These are phyloP conservation scores for Zonitis immaculata DNA, from an alignment of 2,888 invertebrate species.

Conservation along the genomic window DNA sequence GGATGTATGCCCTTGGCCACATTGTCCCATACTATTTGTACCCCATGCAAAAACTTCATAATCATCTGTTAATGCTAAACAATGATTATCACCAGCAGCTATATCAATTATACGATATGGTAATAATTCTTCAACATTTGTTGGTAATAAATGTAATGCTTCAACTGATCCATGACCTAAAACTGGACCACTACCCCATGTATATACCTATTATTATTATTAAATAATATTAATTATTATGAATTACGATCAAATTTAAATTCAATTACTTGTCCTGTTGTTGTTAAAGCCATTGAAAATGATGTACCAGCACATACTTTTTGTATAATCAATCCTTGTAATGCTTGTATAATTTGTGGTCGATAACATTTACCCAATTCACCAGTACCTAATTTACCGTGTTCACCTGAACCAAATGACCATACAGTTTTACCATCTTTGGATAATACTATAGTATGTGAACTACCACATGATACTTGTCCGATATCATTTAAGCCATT, in stretches of 20 bases:
- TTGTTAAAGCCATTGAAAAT: slow-evolving; percentile 53
- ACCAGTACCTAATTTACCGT: slow-evolving; percentile 53
- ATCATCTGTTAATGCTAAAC: slow-evolving; percentile 56
- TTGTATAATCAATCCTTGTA: slow-evolving; percentile 54
- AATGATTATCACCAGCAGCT: slow-evolving; percentile 59
- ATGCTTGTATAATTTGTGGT: slow-evolving; percentile 57
- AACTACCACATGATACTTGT: slow-evolving; percentile 54
- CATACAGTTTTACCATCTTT: slow-evolving; percentile 54
- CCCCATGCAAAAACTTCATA: slow-evolving; percentile 57
- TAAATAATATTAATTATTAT: too few relatives aligned
- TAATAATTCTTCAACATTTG: slow-evolving; percentile 53
- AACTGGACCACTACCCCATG: slow-evolving; percentile 60
- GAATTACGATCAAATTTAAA: slow-evolving; percentile 4
- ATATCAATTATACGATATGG: slow-evolving; percentile 55
- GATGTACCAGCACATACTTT: slow-evolving; percentile 56
- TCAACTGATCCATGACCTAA: slow-evolving; percentile 57
- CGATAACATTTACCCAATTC: slow-evolving; percentile 49
- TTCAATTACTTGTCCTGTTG: slow-evolving; percentile 46
- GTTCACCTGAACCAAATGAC: slow-evolving; percentile 56
- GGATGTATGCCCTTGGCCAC: slow-evolving; percentile 58
- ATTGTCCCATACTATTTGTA: slow-evolving; percentile 62
- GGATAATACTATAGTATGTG: slow-evolving; percentile 54
- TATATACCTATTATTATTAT: slow-evolving; percentile 47
- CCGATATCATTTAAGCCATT: slow-evolving; percentile 56
- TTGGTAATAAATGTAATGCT: slow-evolving; percentile 53